Evolutionary conservation across 2,888 invertebrate genomes (phyloP), one percentile per base, ranked within the genome.

Genomic region (Cheilosia vernalis): DNA sequence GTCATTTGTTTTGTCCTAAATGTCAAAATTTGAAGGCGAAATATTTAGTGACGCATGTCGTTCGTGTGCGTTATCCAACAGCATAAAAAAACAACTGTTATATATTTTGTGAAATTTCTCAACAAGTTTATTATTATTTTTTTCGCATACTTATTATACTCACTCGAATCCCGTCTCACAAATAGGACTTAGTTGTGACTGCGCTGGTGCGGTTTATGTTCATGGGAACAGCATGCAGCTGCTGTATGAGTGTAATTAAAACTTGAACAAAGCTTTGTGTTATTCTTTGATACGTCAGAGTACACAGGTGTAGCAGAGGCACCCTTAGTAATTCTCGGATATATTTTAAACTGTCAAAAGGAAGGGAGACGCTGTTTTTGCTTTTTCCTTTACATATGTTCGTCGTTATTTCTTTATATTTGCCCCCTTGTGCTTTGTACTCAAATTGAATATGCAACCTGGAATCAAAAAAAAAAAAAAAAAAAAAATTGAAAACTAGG

Each of bases 41-140:
- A 33, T 37, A 13, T 10, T 37, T 13, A 10, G 10, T 37, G 13
- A 37, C 13, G 10, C 37, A 10, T 33, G 10, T 10, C 33, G 9
- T 33, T 10, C 7, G 3, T 3, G 10, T 33, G 10, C 33, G 33
- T 10, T 33, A 10, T 33, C 3, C 13, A 3, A 3, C 3, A 13
- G 3, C 37, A 1, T 33, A 33, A 33, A 37, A 37, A 37, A 13
- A 13, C 33, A 2, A 33, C 33, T 9, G 9, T 3, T 37, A 7
- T 9, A 9, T n/a, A 6, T 7, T 30, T 37, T 37, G 13, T 37
- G 33, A 33, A 90, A 90, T 91, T 90, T 90, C 90, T 90, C 90
- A 90, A 91, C 90, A 91, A 91, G 90, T 91, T 91, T 91, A 90
- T 91, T 91, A 91, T 90, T 90, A 88, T 90, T 6, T 90, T 90